Base-by-base conservation (phyloP, 2,888 invertebrate species). In the Dexiosoma caninum region DNA sequence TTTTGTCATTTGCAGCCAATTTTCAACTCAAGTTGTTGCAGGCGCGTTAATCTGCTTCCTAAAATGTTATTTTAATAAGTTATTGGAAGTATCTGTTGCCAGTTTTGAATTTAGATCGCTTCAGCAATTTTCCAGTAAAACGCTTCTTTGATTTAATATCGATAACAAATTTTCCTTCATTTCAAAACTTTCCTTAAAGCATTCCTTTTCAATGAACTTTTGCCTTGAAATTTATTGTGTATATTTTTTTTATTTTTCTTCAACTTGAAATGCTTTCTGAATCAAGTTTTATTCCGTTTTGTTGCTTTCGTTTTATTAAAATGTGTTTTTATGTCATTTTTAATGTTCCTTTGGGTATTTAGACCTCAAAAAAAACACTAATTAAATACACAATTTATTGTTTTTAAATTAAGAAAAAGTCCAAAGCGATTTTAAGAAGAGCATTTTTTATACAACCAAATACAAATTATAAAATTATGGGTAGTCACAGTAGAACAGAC, bases 301-400 rank as follows among this genome's bases (percentile, higher is more conserved):
- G 32, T 51, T 49, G 19, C 42, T 55, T 44, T 59, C 8, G 14
- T 21, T 57, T 67, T 32, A 42, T 42, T 76, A 35, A 55, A 62
- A 57, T 70, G 49, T 70, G 46, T 64, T 64, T 77, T 64, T 42
- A 64, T 64, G 49, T 64, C 70, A 64, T 27, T 57, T 42, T 49
- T 42, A 71, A 57, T 46, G 37, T 23, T 19, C 21, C 21, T 35
- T n/a, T 12, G 49, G 6, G 21, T 44, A 30, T 76, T 51, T 51
- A 62, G 44, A 55, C 46, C 44, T 64, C 32, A 9, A 30, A 70
- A n/a, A 42, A 64, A 7, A 40, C 64, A 42, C 21, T n/a, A 66
- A 78, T 78, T 71, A 71, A 71, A 71, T 51, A 2, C 16, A 53
- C 12, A 70, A 70, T 77, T 77, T 77, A 77, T 64, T 62, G 44